A percentile compares a stretch with the other conserved stretches of the same genome.
Conservation (phyloP, 2,113 vertebrate genomes). For the Crotalus horridus region DNA sequence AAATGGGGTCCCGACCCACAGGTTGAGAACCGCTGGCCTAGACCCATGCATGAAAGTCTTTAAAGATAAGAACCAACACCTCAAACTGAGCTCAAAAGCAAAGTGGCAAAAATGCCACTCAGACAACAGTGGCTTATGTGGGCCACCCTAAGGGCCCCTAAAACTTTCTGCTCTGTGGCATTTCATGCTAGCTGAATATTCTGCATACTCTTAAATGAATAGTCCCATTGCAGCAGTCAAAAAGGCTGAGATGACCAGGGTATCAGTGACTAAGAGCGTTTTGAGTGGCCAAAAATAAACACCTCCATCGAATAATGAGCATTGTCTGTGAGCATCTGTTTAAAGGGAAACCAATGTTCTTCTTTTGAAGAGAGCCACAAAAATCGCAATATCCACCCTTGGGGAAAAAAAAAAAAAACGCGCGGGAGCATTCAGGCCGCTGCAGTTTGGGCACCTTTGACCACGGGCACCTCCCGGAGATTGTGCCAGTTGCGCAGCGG, state of each 20-base stretch:
- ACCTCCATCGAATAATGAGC: background rate
- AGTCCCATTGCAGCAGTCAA: background rate
- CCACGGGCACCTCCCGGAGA: background rate
- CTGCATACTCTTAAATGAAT: background rate
- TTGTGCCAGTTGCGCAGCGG: background rate
- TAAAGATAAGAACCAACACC: too few species aligned
- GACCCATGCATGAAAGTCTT: too few species aligned
- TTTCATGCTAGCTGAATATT: background rate
- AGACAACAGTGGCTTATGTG: background rate
- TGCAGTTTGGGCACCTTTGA: background rate
- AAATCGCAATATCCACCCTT: background rate
- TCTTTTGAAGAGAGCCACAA: background rate
- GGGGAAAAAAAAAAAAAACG: background rate
- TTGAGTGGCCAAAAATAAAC: background rate
- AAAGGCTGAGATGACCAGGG: background rate
- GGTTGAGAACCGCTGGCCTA: too few species aligned
- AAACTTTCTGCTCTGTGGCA: background rate
- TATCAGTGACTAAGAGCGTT: background rate
- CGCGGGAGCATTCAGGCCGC: background rate
- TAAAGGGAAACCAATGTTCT: background rate
- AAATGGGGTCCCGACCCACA: too few species aligned
- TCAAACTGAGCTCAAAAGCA: too few species aligned
- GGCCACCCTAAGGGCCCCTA: background rate
- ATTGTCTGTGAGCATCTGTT: background rate
- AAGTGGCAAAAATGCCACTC: background rate